phyloP scores from a whole-genome alignment of 35 echinoderm and acorn worm genomes.

The Ptychodera flava region DNA sequence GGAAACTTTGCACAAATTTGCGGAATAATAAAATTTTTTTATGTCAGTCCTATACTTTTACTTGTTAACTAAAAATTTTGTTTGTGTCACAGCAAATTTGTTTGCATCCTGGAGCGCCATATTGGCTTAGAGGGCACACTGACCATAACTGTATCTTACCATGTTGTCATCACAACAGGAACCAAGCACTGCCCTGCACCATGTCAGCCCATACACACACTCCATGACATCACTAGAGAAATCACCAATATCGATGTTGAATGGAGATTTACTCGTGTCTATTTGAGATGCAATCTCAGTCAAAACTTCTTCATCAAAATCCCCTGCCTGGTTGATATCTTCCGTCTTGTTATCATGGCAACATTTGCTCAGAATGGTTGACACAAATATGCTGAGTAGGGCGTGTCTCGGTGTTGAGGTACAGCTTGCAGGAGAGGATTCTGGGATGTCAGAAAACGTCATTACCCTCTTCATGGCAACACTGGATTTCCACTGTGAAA shows the following conservation, averaged over 20 bases:
- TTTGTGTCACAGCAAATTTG: no score
- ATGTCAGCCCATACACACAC: neutral
- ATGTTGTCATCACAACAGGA: no score
- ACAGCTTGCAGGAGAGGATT: neutral
- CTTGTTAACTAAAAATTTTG: no score
- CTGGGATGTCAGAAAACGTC: slow-evolving; percentile 32
- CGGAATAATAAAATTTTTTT: no score
- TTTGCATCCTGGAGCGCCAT: no score
- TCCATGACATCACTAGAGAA: neutral
- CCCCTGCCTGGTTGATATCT: neutral
- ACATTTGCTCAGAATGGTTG: neutral
- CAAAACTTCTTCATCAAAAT: neutral
- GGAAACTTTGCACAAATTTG: no score
- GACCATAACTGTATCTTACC: no score
- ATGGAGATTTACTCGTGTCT: neutral
- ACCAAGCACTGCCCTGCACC: neutral
- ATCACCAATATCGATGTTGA: neutral
- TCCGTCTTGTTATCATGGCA: neutral
- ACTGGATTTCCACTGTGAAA: slow-evolving; percentile 45
- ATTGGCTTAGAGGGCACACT: no score
- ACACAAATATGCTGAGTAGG: neutral
- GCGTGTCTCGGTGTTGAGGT: neutral
- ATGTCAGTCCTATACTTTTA: no score
- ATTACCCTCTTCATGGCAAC: slow-evolving; percentile 13
- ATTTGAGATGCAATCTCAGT: neutral